Evolutionary conservation across 2,888 invertebrate species (phyloP).

Genomic region (Apamea epomidion): DNA sequence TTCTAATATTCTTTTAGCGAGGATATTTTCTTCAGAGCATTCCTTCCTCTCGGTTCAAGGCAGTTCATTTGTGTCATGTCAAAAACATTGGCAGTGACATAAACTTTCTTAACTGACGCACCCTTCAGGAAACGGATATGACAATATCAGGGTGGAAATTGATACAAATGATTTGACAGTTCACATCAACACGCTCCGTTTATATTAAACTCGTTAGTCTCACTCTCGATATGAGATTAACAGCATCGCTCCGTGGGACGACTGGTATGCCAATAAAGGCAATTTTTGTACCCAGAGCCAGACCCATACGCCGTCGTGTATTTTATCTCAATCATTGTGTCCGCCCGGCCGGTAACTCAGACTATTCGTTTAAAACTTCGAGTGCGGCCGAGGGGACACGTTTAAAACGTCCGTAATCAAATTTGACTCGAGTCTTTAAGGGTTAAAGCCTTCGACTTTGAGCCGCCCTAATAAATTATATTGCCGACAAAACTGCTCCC

Average conservation of each 20-base stretch:
- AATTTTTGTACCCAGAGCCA: slow-evolving; percentile 25
- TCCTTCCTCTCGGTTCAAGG: slow-evolving; percentile 4
- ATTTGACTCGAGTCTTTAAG: slow-evolving; percentile 90
- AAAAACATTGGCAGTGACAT: slow-evolving; percentile 47
- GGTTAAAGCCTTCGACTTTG: slow-evolving; percentile 89
- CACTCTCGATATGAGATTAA: slow-evolving; percentile 66
- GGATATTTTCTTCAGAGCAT: slow-evolving; percentile 19
- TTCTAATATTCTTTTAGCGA: slow-evolving; percentile 29
- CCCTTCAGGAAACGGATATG: slow-evolving; percentile 72
- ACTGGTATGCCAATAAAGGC: slow-evolving; percentile 36
- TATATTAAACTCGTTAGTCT: slow-evolving; percentile 70
- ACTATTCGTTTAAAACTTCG: slow-evolving; percentile 86
- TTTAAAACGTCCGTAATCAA: slow-evolving; percentile 89
- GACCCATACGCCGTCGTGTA: slow-evolving; percentile 28
- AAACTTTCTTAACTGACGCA: slow-evolving; percentile 60
- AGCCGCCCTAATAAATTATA: slow-evolving; percentile 90
- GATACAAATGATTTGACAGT: slow-evolving; percentile 82
- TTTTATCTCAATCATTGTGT: slow-evolving; percentile 67
- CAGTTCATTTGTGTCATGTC: slow-evolving; percentile 22
- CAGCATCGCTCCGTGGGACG: slow-evolving; percentile 38
- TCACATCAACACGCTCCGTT: slow-evolving; percentile 62
- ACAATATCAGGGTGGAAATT: slow-evolving; percentile 73
- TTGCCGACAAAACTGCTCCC: slow-evolving; percentile 90
- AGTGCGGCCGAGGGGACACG: slow-evolving; percentile 83
- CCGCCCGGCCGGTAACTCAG: slow-evolving; percentile 70